Base-by-base conservation (phyloP, 1,140 invertebrate genomes). In the Eulimnadia texana region DNA sequence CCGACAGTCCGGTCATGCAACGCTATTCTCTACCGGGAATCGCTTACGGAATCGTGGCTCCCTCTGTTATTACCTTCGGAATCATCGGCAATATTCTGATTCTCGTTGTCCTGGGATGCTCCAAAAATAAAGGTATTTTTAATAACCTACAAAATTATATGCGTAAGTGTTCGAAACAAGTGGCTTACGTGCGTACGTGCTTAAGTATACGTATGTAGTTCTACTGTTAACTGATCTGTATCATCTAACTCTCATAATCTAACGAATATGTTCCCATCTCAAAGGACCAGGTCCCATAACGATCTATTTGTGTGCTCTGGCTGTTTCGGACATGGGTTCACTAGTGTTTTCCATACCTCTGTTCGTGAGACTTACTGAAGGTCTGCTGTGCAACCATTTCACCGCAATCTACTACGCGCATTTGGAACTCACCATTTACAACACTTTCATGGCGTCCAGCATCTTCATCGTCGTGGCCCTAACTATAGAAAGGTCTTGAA, bases 391-490 rank as follows among this genome's bases (percentile, higher is more conserved):
- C 16, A 60, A 59, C 20, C 70, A 71, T 58, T 27, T 58, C n/a
- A 58, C 64, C 3, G 65, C 67, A 52, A 23, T 69, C 52, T 74
- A 71, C 60, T 69, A 71, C 58, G 70, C 69, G 3, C 70, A 73
- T 51, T 50, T 74, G n/a, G 72, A 75, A 64, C 65, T 74, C 20
- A 68, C 72, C 0, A 53, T 74, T 10, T 69, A 72, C 11, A 76
- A 76, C 63, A 70, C 70, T 0, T 71, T 74, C 55, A 75, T 76
- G 71, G 74, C 72, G n/a, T 69, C 70, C 24, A 72, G 69, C 60
- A 74, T 76, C 6, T 75, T 74, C 64, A 69, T 74, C 53, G 73
- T 76, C 0, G 72, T 75, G 3, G 73, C 72, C n/a, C 68, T 76
- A 2, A 76, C 74, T 6, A 69, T 76, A 50, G 74, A 76, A 58